Base-by-base conservation (phyloP, 2,888 invertebrate species). In the Spatulosminthurus flaviceps region DNA sequence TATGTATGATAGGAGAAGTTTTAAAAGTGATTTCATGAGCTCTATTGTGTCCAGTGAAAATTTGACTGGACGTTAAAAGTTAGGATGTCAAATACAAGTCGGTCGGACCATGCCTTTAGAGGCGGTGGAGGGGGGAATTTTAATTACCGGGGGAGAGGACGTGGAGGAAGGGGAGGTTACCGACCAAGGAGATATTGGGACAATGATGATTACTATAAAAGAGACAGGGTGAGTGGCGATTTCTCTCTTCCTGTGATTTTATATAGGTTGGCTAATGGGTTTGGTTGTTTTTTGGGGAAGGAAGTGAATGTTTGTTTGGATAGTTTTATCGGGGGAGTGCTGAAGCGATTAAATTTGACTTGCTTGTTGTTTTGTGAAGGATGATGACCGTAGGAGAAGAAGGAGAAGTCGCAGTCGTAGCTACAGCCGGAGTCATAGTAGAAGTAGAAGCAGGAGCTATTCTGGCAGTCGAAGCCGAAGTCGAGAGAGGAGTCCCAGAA, bases 111-210 rank as follows among this genome's bases (percentile, higher is more conserved):
- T 13, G 78, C 34, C 21, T 61, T 28, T 24, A 19, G 66, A 24
- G 42, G 82, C 16, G 76, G 81, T 2, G 51, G 80, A n/a, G 80
- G 84, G 29, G 79, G 83, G 11, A 74, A 75, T 1, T 77, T 73
- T 42, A 80, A 80, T 11, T 79, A 79, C 42, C 70, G 71, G 7
- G 72, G 78, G 4, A 29, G 76, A 66, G 74, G 74, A 4, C 64
- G 83, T 16, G 81, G 84, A 51, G 42, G 80, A 16, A 64, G 84
- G 22, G 81, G 82, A 22, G 78, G 77, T 1, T 80, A 79, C 66
- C 77, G 80, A 43, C 83, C 82, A 0, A 69, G 84, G 51, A 67
- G 85, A 69, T 85, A 85, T 70, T 85, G 85, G 85, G 85, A 85
- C 61, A 84, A 81, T 79, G 85, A 85, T 78, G 84, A 85, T 21